These are phyloP conservation scores for Drosophila paulistorum DNA, from an alignment of 1,140 invertebrate genomes.

Conservation along the genomic window DNA sequence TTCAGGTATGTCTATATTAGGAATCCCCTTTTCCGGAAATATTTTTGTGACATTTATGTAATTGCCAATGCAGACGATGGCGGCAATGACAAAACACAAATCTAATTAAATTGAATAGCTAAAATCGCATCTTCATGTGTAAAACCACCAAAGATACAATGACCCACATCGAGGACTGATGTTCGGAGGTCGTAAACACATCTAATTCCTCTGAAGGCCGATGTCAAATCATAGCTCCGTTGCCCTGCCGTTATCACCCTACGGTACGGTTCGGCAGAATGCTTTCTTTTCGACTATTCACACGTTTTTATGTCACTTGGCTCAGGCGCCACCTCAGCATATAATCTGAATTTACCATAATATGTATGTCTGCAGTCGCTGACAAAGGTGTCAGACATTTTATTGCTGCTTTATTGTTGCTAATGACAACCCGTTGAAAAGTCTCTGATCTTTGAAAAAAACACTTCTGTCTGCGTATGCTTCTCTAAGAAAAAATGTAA, in stretches of 20 bases:
- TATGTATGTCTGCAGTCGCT: slow-evolving; percentile 36
- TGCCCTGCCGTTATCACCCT: slow-evolving; percentile 35
- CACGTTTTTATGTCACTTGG: slow-evolving; percentile 43
- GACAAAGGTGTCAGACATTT: slow-evolving; percentile 77
- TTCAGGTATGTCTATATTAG: slow-evolving; percentile 3
- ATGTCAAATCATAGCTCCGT: slow-evolving; percentile 40
- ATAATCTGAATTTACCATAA: slow-evolving; percentile 17
- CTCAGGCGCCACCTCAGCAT: slow-evolving; percentile 58
- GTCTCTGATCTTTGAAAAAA: slow-evolving; percentile 64
- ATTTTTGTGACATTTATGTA: slow-evolving; percentile 78
- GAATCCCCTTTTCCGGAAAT: slow-evolving; percentile 42
- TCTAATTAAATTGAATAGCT: slow-evolving; percentile 82
- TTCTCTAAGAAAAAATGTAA: not conserved
- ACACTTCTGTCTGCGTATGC: too few species aligned
- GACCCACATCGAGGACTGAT: slow-evolving; percentile 5
- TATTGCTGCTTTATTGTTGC: slow-evolving; percentile 65
- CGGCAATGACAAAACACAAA: slow-evolving; percentile 62
- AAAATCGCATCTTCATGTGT: slow-evolving; percentile 44
- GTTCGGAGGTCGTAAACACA: slow-evolving; percentile 65
- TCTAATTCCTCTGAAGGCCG: slow-evolving; percentile 78
- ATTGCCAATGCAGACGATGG: slow-evolving; percentile 43
- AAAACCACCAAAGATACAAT: slow-evolving; percentile 62
- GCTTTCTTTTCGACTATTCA: slow-evolving; percentile 71
- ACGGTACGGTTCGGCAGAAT: slow-evolving; percentile 48
- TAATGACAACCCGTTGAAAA: slow-evolving; percentile 73